These are phyloP conservation scores for Platygyra sinensis DNA, from an alignment of 64 coral and sea anemone genomes.

Conservation along the genomic window DNA sequence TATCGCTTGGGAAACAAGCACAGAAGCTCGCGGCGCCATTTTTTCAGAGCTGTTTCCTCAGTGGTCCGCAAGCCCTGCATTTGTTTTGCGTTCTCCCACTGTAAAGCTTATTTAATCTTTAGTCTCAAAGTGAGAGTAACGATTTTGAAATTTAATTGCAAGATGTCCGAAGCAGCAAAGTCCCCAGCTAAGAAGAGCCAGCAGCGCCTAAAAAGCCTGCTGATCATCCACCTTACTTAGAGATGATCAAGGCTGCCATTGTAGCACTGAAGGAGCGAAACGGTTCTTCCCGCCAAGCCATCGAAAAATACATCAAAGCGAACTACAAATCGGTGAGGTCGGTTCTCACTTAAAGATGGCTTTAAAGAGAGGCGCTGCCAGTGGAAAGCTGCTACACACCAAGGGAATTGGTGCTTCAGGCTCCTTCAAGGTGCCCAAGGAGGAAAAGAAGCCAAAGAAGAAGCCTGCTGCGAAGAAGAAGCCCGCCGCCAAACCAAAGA, in stretches of 20 bases:
- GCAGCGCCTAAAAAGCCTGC: too few relatives aligned
- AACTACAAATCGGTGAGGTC: slow-evolving; percentile 38
- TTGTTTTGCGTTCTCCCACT: background rate
- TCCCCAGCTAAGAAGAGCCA: too few relatives aligned
- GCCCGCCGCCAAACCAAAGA: too few relatives aligned
- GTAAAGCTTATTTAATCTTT: background rate
- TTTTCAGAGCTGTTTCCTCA: background rate
- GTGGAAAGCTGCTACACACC: too few relatives aligned
- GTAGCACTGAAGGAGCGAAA: slow-evolving; percentile 23
- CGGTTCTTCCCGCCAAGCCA: slow-evolving; percentile 54
- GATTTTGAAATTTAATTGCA: background rate
- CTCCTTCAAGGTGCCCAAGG: too few relatives aligned
- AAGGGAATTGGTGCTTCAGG: too few relatives aligned
- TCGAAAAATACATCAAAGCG: slow-evolving; percentile 49
- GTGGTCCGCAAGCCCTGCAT: background rate
- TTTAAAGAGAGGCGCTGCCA: too few relatives aligned
- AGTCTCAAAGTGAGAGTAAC: background rate
- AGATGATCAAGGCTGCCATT: too few relatives aligned
- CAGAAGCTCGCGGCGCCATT: background rate
- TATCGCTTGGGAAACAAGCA: background rate
- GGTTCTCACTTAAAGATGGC: background rate
- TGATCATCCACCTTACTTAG: too few relatives aligned
- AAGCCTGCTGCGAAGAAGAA: too few relatives aligned
- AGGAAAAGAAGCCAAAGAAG: too few relatives aligned
- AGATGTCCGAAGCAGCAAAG: too few relatives aligned